Percentiles rank a stretch among this genome's conserved stretches.
phyloP scores from a whole-genome alignment of 2,888 invertebrate species.

The Nesidiocoris tenuis region DNA sequence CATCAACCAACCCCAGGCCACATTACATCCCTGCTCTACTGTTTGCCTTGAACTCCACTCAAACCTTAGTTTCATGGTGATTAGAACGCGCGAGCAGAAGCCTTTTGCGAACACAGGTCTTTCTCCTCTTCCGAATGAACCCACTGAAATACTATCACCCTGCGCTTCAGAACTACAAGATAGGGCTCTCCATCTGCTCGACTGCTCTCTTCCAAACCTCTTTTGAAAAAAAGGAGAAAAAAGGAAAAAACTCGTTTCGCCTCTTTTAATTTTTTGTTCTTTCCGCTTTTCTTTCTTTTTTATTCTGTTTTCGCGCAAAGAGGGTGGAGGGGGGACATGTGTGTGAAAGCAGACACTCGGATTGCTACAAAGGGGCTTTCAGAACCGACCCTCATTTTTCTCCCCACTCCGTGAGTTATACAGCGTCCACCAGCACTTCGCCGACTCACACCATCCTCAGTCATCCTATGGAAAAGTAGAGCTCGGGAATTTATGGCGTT shows the following conservation, averaged over 20 bases:
- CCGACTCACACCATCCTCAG: not conserved
- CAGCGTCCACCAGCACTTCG: not conserved
- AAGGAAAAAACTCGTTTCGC: constrained; percentile 34
- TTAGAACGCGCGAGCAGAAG: constrained; percentile 1
- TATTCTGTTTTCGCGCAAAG: constrained; percentile 17
- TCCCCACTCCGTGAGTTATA: not conserved
- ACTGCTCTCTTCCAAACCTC: constrained; percentile 1
- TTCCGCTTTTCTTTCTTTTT: constrained; percentile 30
- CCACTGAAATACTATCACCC: constrained; percentile 26
- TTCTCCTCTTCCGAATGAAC: constrained; percentile 15
- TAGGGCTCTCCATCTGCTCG: constrained; percentile 4
- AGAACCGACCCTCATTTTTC: constrained; percentile 42
- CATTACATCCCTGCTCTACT: too few relatives aligned
- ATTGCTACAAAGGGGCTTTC: constrained; percentile 33
- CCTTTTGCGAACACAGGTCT: not conserved
- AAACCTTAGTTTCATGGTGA: not conserved
- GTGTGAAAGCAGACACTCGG: constrained; percentile 39
- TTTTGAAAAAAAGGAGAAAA: not conserved
- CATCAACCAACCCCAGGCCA: not conserved
- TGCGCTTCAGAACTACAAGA: constrained; percentile 21
- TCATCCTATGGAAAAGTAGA: constrained; percentile 44
- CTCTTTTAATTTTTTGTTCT: constrained; percentile 33
- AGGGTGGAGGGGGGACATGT: not conserved
- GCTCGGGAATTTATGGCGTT: constrained; percentile 47
- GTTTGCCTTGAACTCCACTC: too few relatives aligned